Evolutionary conservation across 2,797 vertebrate genomes (phyloP).

Genomic region (Typhlichthys eigenmanni): DNA sequence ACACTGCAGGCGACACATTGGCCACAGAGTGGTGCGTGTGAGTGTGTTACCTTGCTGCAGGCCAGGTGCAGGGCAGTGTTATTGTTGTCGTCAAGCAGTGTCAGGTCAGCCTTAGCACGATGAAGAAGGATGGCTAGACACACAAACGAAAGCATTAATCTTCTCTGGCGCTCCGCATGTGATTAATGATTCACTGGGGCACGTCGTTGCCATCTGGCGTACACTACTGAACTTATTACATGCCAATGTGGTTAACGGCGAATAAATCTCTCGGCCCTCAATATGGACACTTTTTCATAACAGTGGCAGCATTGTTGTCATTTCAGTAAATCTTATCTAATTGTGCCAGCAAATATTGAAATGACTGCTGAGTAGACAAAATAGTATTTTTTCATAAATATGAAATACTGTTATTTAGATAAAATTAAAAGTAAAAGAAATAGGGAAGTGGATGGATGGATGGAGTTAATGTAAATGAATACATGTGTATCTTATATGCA

Average conservation of each 20-base stretch:
- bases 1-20: not conserved
- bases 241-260: no score
- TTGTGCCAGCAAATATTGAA: no score
- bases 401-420: no score
- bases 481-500: not conserved
- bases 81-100: conserved; percentile 92
- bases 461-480: not conserved
- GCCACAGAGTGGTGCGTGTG: not conserved
- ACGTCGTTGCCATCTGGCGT: no score
- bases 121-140: conserved; percentile 85
- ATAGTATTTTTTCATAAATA: no score
- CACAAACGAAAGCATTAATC: conserved; percentile 28
- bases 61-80: conserved; percentile 99
- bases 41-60: conserved; percentile 88
- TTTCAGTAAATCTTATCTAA: no score
- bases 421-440: no score
- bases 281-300: no score
- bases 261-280: no score
- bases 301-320: no score
- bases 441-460: not conserved
- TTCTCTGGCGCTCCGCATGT: conserved; percentile 55
- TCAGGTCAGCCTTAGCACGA: conserved; percentile 92
- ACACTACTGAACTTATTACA: no score
- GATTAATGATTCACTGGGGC: not conserved
- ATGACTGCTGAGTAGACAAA: no score